phyloP scores from a whole-genome alignment of 2,113 vertebrate genomes.

The Melierax canorus region DNA sequence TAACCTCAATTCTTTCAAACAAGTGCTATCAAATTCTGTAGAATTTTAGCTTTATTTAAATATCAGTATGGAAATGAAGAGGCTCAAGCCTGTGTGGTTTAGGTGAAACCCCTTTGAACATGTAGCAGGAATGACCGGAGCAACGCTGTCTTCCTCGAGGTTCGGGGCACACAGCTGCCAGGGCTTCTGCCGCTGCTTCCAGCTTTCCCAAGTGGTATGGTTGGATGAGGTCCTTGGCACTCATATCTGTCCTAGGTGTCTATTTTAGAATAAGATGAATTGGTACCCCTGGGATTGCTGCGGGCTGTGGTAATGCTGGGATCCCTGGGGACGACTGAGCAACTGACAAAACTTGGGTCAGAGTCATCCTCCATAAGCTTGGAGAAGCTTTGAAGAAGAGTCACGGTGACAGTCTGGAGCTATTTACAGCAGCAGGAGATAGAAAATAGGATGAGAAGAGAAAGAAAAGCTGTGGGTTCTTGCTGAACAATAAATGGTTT shows the following conservation, averaged over 20 bases:
- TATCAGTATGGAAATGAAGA: neutral
- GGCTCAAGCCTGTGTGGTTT: neutral
- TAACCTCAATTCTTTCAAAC: slow-evolving; percentile 22
- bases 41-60: slow-evolving; percentile 19
- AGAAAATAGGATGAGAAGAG: slow-evolving; percentile 6
- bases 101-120: neutral
- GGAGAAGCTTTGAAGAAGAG: neutral
- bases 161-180: neutral
- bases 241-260: neutral
- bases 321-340: neutral
- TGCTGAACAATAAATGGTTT: slow-evolving; percentile 40
- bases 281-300: neutral
- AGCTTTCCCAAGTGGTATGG: neutral
- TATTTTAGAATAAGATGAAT: neutral
- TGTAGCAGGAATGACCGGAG: neutral
- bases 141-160: neutral
- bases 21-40: neutral
- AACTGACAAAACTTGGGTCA: neutral
- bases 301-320: neutral
- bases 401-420: neutral
- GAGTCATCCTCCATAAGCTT: neutral
- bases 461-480: slow-evolving; percentile 1
- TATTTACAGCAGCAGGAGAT: slow-evolving; percentile 17
- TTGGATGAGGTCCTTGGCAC: neutral
- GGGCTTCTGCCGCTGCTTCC: neutral